Base-by-base conservation (phyloP, 2,113 vertebrate genomes). In the Neopipo cinnamomea region DNA sequence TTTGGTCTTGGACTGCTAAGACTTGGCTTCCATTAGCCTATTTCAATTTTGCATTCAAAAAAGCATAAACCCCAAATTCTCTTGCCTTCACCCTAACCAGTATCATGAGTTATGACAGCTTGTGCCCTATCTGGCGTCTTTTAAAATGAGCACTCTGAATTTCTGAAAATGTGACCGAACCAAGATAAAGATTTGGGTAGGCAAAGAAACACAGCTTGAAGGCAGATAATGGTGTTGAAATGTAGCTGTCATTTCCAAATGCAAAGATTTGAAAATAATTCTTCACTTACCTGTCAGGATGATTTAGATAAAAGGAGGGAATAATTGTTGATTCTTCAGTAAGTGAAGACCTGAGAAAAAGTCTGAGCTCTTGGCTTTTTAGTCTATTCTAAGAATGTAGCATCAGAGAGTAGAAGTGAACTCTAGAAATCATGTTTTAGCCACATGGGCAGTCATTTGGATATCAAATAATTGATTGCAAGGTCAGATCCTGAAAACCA, bases 211-310 rank as follows among this genome's bases (percentile, higher is more conserved):
- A 61, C 35, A 91, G 52, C 65, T 84, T 78, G 79, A 78, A 81
- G 70, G 61, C n/a, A 86, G 67, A 71, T 53, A 89, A 76, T 18
- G 28, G 47, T 81, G 61, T 92, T 87, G 88, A 93, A 95, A 93
- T 78, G 65, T 16, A 74, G 35, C 66, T 95, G n/a, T 58, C 83
- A 72, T 78, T 91, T 95, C 27, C 79, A 93, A 86, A 68, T 47
- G 19, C 61, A 85, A 94, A 89, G 80, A 75, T 68, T 89, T 78
- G 73, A 91, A 96, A 93, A 91, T 80, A 90, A 68, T 53, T 71
- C 65, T 89, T 92, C 59, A 41, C 22, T 74, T 81, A 92, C 31
- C 31, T 81, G 37, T 39, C 81, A 83, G 46, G 33, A 76, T 73
- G n/a, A 59, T 73, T 82, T 70, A 19, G 31, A 47, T 24, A 14